Base-by-base conservation (phyloP, 1,140 invertebrate genomes). In the Drosophila pseudoobscura region DNA sequence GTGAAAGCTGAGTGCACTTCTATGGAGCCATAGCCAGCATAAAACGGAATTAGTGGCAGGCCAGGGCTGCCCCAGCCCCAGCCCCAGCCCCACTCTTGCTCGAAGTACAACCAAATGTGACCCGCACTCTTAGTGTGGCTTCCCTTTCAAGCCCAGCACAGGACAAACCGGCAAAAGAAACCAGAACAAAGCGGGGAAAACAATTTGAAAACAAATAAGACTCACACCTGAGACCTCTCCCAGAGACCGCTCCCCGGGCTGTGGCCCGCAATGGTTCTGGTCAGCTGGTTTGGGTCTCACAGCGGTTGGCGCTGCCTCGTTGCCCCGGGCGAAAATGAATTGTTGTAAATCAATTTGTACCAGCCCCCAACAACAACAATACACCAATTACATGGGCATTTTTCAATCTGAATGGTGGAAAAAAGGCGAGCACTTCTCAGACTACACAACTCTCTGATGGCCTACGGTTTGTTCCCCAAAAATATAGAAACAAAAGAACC, bases 291-390 rank as follows among this genome's bases (percentile, higher is more conserved):
- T 44, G 58, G 71, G 47, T 71, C 68, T 47, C 66, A 71, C 66
- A 71, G 66, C 66, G 68, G 68, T 74, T 29, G 31, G 7, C 29
- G 1, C 1, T 17, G 17, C 17, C 17, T 2, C 20, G 31, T 31
- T 74, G 71, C 65, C 65, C 51, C 41, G 29, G 47, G 71, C 71
- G 70, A 68, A 75, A 88, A 71, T 72, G 78, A 78, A 82, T 88
- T 80, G 83, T 87, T 87, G 70, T 82, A 88, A 87, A 87, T 87
- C 82, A 88, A 87, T 87, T 87, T 87, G 78, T 87, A 65, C 50
- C 66, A 66, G 79, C 65, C 70, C 47, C 58, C 63, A 43, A 22
- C 29, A 64, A 71, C 82, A 75, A 75, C 62, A 77, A 61, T 59
- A 64, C 43, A 72, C 75, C 83, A 87, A 87, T 87, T 87, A 87